Base-by-base conservation (phyloP, 1,140 invertebrate genomes). In the Pomacea maculata region DNA sequence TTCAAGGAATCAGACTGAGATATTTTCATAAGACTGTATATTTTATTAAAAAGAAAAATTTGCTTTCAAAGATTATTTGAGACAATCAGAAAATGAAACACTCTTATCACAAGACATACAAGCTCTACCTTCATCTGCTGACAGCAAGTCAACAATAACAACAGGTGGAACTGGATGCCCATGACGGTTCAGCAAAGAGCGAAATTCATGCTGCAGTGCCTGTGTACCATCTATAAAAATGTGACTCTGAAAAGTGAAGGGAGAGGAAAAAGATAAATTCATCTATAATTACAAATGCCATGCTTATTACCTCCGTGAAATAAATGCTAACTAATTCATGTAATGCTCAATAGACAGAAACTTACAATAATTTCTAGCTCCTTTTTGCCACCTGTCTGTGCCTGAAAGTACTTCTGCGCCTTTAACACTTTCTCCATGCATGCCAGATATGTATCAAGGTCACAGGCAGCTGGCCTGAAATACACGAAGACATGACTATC, bases 351-450 rank as follows among this genome's bases (percentile, higher is more conserved):
- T 45, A 6, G 34, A 45, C 6, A 11, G 14, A 25, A 77, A 85
- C 87, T 93, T 87, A 96, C 95, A 75, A 99, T 95, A 92, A 98
- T 98, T 88, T 97, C 96, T 75, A 98, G 90, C 92, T 99, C 97
- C 55, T 97, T 95, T 89, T 96, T 97, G 88, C 96, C 95, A 5
- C 96, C 96, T 92, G 98, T 98, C 89, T 97, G 95, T 88, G 96
- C 95, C 87, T 97, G 94, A 91, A 99, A 99, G 90, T 98, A 99
- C 64, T 94, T 94, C 86, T 96, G 95, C 74, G 97, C 97, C 84
- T 95, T 95, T 74, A 96, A 94, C 65, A 99, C 92, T 87, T 95
- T 95, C 87, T 96, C 95, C 92, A 99, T 94, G 7, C 96, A 95
- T 86, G 95, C 93, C 21, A 98, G 92, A 91, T 95, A 97, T 29